phyloP scores from a whole-genome alignment of 1,140 invertebrate species.

The Lasioglossum albipes region DNA sequence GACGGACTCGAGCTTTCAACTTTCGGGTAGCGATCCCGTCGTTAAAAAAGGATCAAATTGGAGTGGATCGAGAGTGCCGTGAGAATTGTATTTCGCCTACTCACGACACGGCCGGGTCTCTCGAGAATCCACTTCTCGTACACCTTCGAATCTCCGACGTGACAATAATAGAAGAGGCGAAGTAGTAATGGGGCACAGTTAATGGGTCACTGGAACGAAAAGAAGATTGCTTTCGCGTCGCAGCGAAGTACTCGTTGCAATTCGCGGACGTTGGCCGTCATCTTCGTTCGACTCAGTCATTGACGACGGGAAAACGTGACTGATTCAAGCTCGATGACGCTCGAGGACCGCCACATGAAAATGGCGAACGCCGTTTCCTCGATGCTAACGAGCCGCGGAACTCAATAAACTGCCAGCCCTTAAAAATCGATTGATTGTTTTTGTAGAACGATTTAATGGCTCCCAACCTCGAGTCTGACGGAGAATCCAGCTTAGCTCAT shows the following conservation, averaged over 20 bases:
- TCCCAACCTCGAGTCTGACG: no score
- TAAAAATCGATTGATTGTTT: not conserved
- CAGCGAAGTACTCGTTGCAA: no score
- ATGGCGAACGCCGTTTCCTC: not conserved
- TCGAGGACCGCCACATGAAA: not conserved
- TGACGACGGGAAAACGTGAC: not conserved
- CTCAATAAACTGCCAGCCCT: not conserved
- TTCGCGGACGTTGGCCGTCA: not conserved
- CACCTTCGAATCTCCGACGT: not conserved
- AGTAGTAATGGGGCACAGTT: slow-evolving; percentile 25
- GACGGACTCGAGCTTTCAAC: no score
- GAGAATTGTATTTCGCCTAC: no score
- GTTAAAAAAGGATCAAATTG: no score
- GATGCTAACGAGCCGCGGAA: not conserved
- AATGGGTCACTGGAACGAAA: slow-evolving; percentile 14
- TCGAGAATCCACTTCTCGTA: not conserved
- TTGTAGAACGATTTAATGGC: not conserved
- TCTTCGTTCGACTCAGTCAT: not conserved
- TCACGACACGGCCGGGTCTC: no score
- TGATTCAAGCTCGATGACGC: not conserved
- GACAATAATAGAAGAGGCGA: not conserved
- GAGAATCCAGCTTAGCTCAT: no score
- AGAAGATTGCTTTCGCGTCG: slow-evolving; percentile 1
- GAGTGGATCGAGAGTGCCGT: no score
- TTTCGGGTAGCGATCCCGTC: no score